phyloP scores from a whole-genome alignment of 2,113 vertebrate species.

The Ophthalmolycus amberensis region DNA sequence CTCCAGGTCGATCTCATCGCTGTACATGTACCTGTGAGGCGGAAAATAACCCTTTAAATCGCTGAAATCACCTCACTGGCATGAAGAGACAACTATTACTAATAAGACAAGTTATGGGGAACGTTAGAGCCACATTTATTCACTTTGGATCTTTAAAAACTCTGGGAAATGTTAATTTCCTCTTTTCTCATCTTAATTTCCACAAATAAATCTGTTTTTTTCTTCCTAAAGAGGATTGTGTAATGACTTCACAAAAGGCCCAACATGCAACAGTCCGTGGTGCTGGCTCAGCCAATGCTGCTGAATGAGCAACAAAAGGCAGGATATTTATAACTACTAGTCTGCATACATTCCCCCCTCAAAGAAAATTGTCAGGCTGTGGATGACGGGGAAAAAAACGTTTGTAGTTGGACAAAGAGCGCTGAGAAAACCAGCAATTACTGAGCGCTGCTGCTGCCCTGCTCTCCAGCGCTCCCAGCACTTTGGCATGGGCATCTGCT shows the following conservation, averaged over 20 bases:
- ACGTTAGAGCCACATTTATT: too few species aligned
- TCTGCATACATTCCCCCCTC: slow-evolving; percentile 37
- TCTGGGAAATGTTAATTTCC: neutral
- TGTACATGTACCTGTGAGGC: slow-evolving; percentile 93
- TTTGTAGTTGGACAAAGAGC: slow-evolving; percentile 63
- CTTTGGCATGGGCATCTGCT: slow-evolving; percentile 52
- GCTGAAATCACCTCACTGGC: neutral
- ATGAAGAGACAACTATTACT: neutral
- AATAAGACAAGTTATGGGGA: neutral
- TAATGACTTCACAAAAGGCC: neutral
- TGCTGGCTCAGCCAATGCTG: slow-evolving; percentile 14
- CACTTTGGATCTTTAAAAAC: neutral
- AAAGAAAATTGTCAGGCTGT: slow-evolving; percentile 43
- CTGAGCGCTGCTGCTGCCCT: slow-evolving; percentile 43
- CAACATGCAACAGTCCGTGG: neutral
- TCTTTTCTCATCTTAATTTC: neutral
- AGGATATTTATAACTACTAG: slow-evolving; percentile 65
- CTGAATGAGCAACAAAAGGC: slow-evolving; percentile 48
- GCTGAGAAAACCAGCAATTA: slow-evolving; percentile 70
- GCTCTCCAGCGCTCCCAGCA: slow-evolving; percentile 48
- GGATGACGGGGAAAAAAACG: slow-evolving; percentile 1
- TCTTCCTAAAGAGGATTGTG: slow-evolving; percentile 19
- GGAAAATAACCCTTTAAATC: neutral
- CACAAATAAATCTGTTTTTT: neutral
- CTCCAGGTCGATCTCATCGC: slow-evolving; percentile 96